Evolutionary conservation across 2,113 vertebrate genomes (phyloP), one percentile per base, ranked within the genome.

Genomic region (Chionis minor): DNA sequence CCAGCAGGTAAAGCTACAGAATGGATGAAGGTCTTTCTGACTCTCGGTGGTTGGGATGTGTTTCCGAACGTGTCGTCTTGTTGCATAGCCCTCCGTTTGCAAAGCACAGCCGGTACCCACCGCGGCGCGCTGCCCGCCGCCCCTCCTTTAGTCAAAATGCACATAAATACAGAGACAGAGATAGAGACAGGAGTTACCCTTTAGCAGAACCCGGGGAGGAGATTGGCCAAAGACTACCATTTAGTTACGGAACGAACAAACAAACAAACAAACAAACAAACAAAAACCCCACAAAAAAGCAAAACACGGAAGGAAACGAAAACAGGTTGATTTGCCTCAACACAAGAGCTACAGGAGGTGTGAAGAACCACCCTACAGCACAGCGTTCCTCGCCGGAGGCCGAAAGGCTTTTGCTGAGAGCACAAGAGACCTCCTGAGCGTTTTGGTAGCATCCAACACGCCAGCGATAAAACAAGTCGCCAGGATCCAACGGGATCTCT

Each of bases 31-130:
- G 94, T 69, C 96, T 92, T 71, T 71, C 91, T 92, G 84, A 30
- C 92, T 81, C 78, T 73, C 62, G 81, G 51, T 81, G 96, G 87
- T 84, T 94, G 87, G 95, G 87, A 90, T 58, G 90, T 85, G 56
- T 84, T 90, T 96, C 94, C 83, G 58, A 92, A 97, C 98, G 98
- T 98, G 98, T 99, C 97, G 67, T 98, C 98, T 98, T 96, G 98
- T 99, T 99, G 99, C 99, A 99, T 99, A 99, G 99, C 98, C 98
- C 98, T 98, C 97, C 97, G 66, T 69, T 97, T 77, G 89, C 85
- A 71, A 92, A 86, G n/a, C 30, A 95, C 85, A 88, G 91, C 90
- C 51, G 9, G 12, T 9, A 61, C 86, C 93, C 93, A 22, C 32
- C 30, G 78, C 38, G 75, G 84, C 61, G 42, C 89, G 63, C 86